Conservation (phyloP, 2,113 vertebrate genomes). For the Sylvia atricapilla region DNA sequence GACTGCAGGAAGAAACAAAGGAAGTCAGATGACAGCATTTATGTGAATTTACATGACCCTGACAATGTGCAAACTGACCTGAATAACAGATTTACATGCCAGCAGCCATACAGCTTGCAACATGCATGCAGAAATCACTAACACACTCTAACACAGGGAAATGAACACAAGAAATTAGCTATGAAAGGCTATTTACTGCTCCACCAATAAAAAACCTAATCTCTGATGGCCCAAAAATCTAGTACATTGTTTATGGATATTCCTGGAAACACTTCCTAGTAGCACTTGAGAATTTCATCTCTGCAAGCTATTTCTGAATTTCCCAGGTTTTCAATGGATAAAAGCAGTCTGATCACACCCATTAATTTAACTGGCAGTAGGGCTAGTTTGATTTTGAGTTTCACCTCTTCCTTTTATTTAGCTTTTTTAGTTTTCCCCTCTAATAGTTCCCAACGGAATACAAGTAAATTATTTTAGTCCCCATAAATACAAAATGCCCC, state of each 20-base stretch:
- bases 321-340: not conserved
- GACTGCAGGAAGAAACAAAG: constrained; percentile 48
- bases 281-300: not conserved
- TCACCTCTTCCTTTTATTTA: not conserved
- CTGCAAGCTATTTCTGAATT: not conserved
- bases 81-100: not conserved
- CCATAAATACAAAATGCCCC: not conserved
- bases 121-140: not conserved
- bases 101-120: not conserved
- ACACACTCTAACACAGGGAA: not conserved
- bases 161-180: not conserved
- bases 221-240: not conserved
- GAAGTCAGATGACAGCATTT: not conserved
- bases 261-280: not conserved
- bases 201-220: not conserved
- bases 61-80: not conserved
- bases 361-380: not conserved
- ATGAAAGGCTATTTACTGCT: not conserved
- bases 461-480: not conserved
- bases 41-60: not conserved
- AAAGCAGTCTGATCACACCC: not conserved
- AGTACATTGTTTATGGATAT: not conserved
- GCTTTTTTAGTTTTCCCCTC: not conserved
- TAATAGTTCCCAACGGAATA: not conserved
- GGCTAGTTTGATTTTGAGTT: not conserved